A percentile compares a stretch with the other conserved stretches of the same genome.
phyloP scores from a whole-genome alignment of 2,113 vertebrate genomes.

The Tretioscincus oriximinensis region DNA sequence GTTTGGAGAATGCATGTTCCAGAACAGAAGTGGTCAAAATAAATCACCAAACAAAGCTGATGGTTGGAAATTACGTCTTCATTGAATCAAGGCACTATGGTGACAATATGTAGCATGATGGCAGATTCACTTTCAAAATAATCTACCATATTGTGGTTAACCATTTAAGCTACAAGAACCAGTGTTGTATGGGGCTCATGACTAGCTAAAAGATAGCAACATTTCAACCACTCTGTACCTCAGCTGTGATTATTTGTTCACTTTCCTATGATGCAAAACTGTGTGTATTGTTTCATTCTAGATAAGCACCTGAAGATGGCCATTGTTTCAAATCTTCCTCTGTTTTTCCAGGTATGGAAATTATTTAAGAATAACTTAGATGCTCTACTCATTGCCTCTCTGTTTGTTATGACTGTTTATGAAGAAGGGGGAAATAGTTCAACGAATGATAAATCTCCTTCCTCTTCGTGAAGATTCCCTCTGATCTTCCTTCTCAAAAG shows the following conservation, averaged over 20 bases:
- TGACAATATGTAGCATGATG: no score
- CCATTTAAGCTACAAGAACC: no score
- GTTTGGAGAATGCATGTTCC: no score
- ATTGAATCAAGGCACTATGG: no score
- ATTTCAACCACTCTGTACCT: background rate
- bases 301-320: conserved; percentile 42
- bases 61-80: no score
- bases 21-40: no score
- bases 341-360: conserved; percentile 62
- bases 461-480: background rate
- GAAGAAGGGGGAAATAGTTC: background rate
- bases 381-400: background rate
- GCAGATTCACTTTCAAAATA: no score
- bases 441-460: background rate
- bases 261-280: no score
- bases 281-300: conserved; percentile 30
- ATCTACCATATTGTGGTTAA: no score
- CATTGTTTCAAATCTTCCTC: conserved; percentile 45
- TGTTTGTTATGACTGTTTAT: background rate
- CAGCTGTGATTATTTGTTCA: no score
- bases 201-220: background rate
- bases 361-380: background rate
- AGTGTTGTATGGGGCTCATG: no score
- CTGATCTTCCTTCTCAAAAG: background rate
- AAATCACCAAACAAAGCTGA: no score